Evolutionary conservation across 1,140 invertebrate genomes (phyloP), one percentile per base, ranked within the genome.

Genomic region (Diorhabda elongata): DNA sequence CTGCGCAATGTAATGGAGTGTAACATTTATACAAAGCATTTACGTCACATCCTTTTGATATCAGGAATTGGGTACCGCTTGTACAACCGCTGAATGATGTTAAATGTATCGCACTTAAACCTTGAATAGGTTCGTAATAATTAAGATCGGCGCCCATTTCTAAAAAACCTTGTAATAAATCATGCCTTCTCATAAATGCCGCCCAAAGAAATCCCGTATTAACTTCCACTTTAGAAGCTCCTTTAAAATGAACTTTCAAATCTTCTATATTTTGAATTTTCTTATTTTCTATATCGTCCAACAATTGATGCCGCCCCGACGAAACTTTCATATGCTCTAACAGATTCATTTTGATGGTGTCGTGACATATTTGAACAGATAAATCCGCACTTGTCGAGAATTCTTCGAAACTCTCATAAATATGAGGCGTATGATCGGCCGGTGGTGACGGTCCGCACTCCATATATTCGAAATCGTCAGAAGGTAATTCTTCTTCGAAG

Each of bases 1-100:
- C 91, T 4, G 92, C 91, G 76, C 90, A 92, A 80, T 94, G 92
- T 68, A 93, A 84, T 1, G 92, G 91, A 2, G 89, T 89, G 75
- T 89, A 90, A 71, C 85, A 88, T 79, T 88, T 89, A 67, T 86
- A 84, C 70, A 85, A 84, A 42, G 85, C 82, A 81, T 91, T 89
- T 3, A 92, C 84, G 76, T 89, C 88, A 59, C 87, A 86, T 2
- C 89, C 89, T 71, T 87, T 84, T 42, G 84, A 80, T 52, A 94
- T 85, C 4, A 94, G 81, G 74, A 88, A 89, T 66, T 84, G 86
- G 8, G 90, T 85, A 56, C 90, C 89, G n/a, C 88, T 85, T 44
- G 88, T 76, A 72, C 88, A 91, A 9, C 91, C 90, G 73, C 89
- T 90, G 75, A 92, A 93, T 3, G 91, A 88, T n/a, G 88, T 87